Evolutionary conservation across 1,140 invertebrate species (phyloP), one percentile per base, ranked within the genome.

Genomic region (Calosoma granatense): DNA sequence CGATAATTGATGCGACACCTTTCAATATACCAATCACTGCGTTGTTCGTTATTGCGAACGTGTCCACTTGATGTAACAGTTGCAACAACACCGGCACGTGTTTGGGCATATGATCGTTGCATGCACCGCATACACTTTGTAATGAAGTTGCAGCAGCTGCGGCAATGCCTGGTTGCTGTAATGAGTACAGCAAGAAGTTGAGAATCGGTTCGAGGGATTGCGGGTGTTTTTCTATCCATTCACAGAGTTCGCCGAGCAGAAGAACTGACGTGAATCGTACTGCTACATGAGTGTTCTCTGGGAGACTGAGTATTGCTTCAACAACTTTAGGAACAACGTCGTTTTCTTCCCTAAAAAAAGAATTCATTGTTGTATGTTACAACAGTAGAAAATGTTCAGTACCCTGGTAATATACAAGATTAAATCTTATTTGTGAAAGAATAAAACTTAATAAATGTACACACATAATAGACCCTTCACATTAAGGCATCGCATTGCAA

Each of bases 181-280:
- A 73, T 51, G 86, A 86, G 21, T 74, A 75, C 20, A 94, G 73
- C 22, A 95, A 74, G 63, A 86, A 89, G 71, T 92, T 87, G 52
- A 95, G 74, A 36, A 89, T 82, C 9, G 88, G 84, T 69, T 91
- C 85, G 64, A 95, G 71, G 21, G 83, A 83, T 57, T 86, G 80
- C 0, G 88, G 80, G 76, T 98, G 92, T 70, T 81, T 81, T 65
- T 95, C 88, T 39, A 98, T 87, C 96, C 96, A 99, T 67, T 97
- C 92, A 64, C 90, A 87, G 17, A 98, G 76, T 74, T 97, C 93
- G 2, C 94, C 94, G 22, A 98, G 74, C 14, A 99, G 75, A 58
- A 91, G 78, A 52, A 96, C 83, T 62, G 90, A 92, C 0, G 95
- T 97, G 66, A 90, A 85, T 51, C 87, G 77, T 0, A 98, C 89